These are phyloP conservation scores for Cantharis rufa DNA, from an alignment of 2,888 invertebrate genomes.

Conservation along the genomic window DNA sequence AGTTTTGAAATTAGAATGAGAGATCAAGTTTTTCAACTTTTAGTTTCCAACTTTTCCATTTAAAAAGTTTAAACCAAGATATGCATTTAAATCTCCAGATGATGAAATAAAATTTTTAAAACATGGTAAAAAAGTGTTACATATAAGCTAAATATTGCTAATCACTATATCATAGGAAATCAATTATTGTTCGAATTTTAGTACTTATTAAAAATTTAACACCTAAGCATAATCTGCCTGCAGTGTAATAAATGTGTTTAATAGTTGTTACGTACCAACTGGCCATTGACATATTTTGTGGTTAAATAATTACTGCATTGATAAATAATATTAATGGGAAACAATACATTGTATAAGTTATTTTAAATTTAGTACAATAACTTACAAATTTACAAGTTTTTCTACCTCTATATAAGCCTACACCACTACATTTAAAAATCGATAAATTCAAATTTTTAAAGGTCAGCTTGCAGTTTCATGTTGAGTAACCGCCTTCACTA, in stretches of 20 bases:
- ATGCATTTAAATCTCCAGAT: not conserved
- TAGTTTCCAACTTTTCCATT: not conserved
- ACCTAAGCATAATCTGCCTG: not conserved
- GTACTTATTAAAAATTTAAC: not conserved
- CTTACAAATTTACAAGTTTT: not conserved
- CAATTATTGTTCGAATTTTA: not conserved
- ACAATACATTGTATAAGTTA: slow-evolving; percentile 6
- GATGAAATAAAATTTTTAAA: not conserved
- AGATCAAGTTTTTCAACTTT: not conserved
- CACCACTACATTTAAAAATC: not conserved
- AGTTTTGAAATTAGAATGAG: not conserved
- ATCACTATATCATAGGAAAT: not conserved
- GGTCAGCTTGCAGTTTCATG: not conserved
- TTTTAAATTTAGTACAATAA: not conserved
- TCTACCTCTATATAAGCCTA: not conserved
- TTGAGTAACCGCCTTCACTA: not conserved
- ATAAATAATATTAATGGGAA: slow-evolving; percentile 10
- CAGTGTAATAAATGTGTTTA: slow-evolving; percentile 4
- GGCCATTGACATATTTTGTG: slow-evolving; percentile 13
- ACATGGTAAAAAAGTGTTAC: not conserved
- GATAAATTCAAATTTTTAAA: not conserved
- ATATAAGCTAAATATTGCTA: not conserved
- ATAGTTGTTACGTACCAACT: slow-evolving; percentile 11
- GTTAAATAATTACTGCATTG: slow-evolving; percentile 9
- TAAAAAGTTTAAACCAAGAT: not conserved